Conservation (phyloP, 2,888 invertebrate genomes). For the Pristionchus arcanus region DNA sequence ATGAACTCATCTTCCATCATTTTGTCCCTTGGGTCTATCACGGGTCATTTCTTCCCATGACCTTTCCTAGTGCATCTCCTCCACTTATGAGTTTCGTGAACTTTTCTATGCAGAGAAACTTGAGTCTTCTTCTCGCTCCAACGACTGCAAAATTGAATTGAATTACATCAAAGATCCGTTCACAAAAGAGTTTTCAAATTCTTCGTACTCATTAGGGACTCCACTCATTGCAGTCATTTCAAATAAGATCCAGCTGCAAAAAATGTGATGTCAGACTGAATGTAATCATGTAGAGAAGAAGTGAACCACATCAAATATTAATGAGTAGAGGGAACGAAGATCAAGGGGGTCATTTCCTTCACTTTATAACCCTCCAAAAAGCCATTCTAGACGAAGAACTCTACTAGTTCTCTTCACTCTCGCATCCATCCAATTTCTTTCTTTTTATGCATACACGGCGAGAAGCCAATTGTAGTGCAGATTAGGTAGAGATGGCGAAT, state of each 20-base stretch:
- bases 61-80: not conserved
- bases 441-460: not conserved
- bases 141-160: not conserved
- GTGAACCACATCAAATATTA: not conserved
- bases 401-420: not conserved
- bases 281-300: not conserved
- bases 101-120: not conserved
- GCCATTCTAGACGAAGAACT: not conserved
- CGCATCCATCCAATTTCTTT: not conserved
- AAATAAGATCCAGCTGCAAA: not conserved
- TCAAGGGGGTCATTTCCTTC: not conserved
- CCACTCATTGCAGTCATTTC: not conserved
- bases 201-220: not conserved
- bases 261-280: not conserved
- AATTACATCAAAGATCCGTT: not conserved
- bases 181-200: not conserved
- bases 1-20: not conserved
- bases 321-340: slow-evolving; percentile 19
- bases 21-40: not conserved
- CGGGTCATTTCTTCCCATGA: not conserved
- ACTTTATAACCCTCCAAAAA: not conserved
- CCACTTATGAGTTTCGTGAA: not conserved
- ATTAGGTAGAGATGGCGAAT: not conserved
- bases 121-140: not conserved
- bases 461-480: not conserved